Evolutionary conservation across 2,888 invertebrate genomes (phyloP), one percentile per base, ranked within the genome.

Genomic region (Cosmopolites sordidus): DNA sequence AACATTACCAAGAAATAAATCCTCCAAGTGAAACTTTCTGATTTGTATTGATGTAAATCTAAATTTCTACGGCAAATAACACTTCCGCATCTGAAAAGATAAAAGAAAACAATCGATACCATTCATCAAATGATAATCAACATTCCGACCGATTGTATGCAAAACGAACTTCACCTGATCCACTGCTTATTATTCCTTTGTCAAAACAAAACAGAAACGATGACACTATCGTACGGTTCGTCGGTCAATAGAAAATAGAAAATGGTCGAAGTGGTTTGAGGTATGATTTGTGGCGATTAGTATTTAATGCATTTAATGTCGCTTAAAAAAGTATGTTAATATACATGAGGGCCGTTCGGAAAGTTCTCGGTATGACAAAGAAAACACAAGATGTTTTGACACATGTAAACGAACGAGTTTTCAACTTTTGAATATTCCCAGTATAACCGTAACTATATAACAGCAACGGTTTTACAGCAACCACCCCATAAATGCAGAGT

Each of bases 81-180:
- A 4, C 8, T 33, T 33, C 33, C 33, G 33, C 12, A 9, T 33
- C n/a, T n/a, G 33, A n/a, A 12, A 33, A 22, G 8, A 22, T 5
- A 8, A 22, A 22, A 22, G 22, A 22, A 22, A 22, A 9, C 8
- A 33, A 33, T 9, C 33, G 33, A 12, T 9, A 9, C 33, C 33
- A 33, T 33, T 33, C 33, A 33, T 33, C 33, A 33, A 33, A 33
- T 33, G 12, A 12, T 12, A 33, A 12, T 33, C 33, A 12, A 12
- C 33, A 33, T 9, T 9, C 33, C 5, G 33, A 3, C 11, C 47
- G 39, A 47, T 47, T 47, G 47, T 47, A 47, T 47, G 47, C 39
- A 39, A 47, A 47, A 38, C 16, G 17, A 38, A 47, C 17, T 47
- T 39, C 47, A 39, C 47, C 33, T 46, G 46, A 15, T 46, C 38